These are phyloP conservation scores for Cheilosia soror DNA, from an alignment of 2,888 invertebrate genomes.

Conservation along the genomic window DNA sequence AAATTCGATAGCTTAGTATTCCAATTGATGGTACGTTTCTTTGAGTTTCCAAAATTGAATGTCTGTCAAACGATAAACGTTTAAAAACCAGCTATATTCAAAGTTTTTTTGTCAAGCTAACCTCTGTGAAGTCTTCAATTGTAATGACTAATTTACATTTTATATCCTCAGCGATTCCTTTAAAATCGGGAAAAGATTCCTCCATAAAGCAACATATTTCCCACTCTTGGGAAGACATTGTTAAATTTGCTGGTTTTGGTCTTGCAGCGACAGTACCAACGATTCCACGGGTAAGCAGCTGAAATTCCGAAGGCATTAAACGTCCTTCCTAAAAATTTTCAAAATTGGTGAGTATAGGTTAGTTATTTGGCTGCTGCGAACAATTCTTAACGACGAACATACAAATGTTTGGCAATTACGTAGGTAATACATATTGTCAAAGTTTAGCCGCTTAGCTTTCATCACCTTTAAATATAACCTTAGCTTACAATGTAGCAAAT, in stretches of 20 bases:
- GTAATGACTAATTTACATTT: conserved; percentile 85
- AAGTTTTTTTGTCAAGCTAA: conserved; percentile 46
- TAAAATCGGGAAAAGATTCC: conserved; percentile 85
- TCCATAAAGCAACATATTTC: conserved; percentile 87
- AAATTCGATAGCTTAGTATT: conserved; percentile 87
- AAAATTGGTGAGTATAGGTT: background rate
- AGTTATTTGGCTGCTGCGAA: no score
- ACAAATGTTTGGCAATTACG: no score
- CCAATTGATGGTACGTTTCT: conserved; percentile 85
- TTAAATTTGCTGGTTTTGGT: conserved; percentile 85
- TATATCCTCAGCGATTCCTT: conserved; percentile 85
- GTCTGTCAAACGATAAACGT: conserved; percentile 82
- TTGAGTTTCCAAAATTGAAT: conserved; percentile 85
- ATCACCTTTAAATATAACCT: no score
- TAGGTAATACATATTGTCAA: no score
- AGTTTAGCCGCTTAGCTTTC: no score
- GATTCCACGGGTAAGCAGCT: conserved; percentile 91
- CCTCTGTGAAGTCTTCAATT: conserved; percentile 86
- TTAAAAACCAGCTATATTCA: background rate
- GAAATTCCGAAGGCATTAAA: conserved; percentile 88
- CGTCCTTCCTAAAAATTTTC: conserved; percentile 82
- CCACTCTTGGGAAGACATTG: conserved; percentile 89
- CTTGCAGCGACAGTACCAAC: conserved; percentile 85
- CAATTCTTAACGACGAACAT: no score
- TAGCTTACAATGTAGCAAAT: background rate